Conservation (phyloP, 2,888 invertebrate genomes). For the Lamellibrachia columna region DNA sequence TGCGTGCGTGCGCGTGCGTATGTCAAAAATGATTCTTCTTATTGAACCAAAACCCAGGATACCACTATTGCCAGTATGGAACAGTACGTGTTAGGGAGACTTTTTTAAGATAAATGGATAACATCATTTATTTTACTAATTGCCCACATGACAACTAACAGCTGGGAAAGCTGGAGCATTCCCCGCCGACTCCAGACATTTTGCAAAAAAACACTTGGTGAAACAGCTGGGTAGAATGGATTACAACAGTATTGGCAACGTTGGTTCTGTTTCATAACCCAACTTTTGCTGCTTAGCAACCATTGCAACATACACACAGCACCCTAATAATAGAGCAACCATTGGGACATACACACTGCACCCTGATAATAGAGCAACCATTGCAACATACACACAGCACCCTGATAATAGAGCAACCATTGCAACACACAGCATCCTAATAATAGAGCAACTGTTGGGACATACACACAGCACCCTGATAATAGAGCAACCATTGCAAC, state of each 20-base stretch:
- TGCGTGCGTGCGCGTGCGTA: too few species aligned
- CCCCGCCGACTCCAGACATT: neutral
- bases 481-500: too few species aligned
- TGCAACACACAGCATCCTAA: too few species aligned
- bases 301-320: neutral
- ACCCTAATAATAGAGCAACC: too few species aligned
- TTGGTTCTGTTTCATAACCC: neutral
- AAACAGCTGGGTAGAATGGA: neutral
- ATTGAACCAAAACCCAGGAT: neutral
- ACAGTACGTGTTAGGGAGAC: neutral
- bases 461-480: too few species aligned
- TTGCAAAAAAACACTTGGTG: neutral
- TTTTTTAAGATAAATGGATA: neutral
- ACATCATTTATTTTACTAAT: neutral
- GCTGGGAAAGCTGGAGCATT: neutral
- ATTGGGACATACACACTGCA: too few species aligned
- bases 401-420: too few species aligned
- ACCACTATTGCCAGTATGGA: neutral
- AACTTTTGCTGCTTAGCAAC: neutral
- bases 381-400: too few species aligned
- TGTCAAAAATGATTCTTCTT: neutral
- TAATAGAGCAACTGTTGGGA: too few species aligned
- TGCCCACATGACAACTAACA: neutral
- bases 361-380: too few species aligned
- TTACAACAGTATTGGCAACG: neutral